Percentiles rank a stretch among this genome's conserved stretches.
Conservation (phyloP, 2,888 invertebrate genomes). For the Cyaniris semiargus region DNA sequence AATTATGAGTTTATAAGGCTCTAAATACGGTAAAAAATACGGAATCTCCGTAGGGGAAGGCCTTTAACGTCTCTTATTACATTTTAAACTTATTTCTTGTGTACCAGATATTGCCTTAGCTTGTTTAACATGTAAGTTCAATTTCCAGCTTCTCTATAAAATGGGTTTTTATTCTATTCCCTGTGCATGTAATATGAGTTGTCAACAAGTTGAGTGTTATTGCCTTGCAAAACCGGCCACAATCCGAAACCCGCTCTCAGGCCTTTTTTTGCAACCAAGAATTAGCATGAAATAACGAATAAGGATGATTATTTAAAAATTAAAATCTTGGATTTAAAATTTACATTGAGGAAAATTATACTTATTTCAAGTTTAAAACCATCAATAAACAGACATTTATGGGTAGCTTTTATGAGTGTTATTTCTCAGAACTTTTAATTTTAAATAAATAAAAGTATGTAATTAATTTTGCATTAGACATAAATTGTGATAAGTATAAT, state of each 20-base stretch:
- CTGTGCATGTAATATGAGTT: conserved; percentile 1
- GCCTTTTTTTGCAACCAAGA: conserved; percentile 13
- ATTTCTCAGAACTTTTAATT: neutral
- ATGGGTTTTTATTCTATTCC: neutral
- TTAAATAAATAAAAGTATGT: neutral
- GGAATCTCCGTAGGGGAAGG: too few species aligned
- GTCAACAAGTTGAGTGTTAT: conserved; percentile 18
- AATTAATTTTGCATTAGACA: too few species aligned
- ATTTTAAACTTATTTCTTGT: too few species aligned
- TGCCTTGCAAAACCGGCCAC: conserved; percentile 26
- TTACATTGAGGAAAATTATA: neutral
- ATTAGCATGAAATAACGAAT: neutral
- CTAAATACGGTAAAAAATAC: too few species aligned
- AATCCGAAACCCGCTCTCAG: conserved; percentile 3
- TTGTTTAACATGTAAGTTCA: neutral
- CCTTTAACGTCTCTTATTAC: too few species aligned
- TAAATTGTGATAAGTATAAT: too few species aligned
- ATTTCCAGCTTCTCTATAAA: neutral
- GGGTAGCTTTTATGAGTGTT: neutral
- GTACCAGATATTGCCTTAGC: neutral
- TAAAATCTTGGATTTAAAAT: neutral
- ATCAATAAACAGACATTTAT: neutral
- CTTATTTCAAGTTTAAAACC: neutral
- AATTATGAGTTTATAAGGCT: too few species aligned
- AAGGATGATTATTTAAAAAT: neutral